Evolutionary conservation across 2,797 vertebrate species (phyloP).

Genomic region (Bovichtus variegatus): DNA sequence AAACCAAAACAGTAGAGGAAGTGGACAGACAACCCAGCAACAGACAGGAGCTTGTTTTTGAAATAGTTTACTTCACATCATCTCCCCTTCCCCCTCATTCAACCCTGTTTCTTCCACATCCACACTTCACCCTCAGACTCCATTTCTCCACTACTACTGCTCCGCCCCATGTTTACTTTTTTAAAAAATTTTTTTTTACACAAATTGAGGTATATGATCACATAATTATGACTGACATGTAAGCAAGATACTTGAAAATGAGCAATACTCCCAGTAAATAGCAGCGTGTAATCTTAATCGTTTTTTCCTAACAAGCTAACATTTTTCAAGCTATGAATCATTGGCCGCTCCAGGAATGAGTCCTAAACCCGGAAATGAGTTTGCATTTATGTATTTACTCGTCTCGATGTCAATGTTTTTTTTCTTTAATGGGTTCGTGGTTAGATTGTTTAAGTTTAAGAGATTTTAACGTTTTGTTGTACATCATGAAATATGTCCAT

Average conservation of each 20-base stretch:
- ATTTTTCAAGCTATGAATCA: neutral
- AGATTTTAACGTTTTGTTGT: too few species aligned
- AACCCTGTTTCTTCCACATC: slow-evolving; percentile 6
- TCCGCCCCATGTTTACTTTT: neutral
- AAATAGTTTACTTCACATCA: slow-evolving; percentile 44
- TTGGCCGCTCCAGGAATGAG: neutral
- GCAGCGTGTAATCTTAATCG: neutral
- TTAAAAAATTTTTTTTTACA: neutral
- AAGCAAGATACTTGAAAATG: slow-evolving; percentile 4
- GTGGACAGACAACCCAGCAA: slow-evolving; percentile 61
- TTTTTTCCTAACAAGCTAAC: neutral
- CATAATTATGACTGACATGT: neutral
- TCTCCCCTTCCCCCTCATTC: neutral
- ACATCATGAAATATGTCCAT: too few species aligned
- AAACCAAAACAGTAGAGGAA: slow-evolving; percentile 69
- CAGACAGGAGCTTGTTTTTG: slow-evolving; percentile 63
- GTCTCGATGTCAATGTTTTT: too few species aligned
- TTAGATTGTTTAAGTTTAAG: too few species aligned
- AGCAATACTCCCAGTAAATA: neutral
- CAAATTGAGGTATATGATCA: slow-evolving; percentile 3
- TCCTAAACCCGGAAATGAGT: too few species aligned
- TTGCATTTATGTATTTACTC: too few species aligned
- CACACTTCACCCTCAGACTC: neutral
- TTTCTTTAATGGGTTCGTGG: too few species aligned
- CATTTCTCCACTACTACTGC: neutral